Evolutionary conservation across 1,140 invertebrate genomes (phyloP).

Genomic region (Cryptotermes secundus): DNA sequence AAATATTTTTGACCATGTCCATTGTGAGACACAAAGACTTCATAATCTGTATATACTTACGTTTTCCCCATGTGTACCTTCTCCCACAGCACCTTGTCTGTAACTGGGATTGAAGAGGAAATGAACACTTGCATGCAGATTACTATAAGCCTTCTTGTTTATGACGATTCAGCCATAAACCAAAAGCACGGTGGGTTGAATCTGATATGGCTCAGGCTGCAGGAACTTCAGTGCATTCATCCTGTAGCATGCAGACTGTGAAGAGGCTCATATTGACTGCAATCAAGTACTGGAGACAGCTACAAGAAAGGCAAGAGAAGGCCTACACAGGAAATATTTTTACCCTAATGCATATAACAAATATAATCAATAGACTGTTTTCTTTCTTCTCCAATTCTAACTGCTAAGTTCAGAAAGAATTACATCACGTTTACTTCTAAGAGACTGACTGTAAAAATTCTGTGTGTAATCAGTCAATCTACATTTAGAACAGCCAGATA

Average conservation of each 20-base stretch:
- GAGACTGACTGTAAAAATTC: too few species aligned
- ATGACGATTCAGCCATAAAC: neutral
- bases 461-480: too few species aligned
- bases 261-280: neutral
- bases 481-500: too few species aligned
- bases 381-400: neutral
- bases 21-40: too few species aligned
- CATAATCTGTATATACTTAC: too few species aligned
- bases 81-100: too few species aligned
- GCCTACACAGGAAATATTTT: neutral
- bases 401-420: too few species aligned
- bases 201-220: neutral
- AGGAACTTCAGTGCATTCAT: constrained; percentile 15
- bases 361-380: neutral
- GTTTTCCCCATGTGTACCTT: too few species aligned
- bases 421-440: too few species aligned
- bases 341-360: neutral
- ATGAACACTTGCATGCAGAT: neutral
- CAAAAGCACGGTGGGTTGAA: neutral
- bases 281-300: neutral
- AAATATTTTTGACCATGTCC: too few species aligned
- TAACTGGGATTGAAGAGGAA: neutral
- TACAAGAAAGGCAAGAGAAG: neutral
- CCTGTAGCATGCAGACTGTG: neutral
- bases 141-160: neutral